phyloP scores from a whole-genome alignment of 2,113 vertebrate genomes.

The Psettodes erumei region DNA sequence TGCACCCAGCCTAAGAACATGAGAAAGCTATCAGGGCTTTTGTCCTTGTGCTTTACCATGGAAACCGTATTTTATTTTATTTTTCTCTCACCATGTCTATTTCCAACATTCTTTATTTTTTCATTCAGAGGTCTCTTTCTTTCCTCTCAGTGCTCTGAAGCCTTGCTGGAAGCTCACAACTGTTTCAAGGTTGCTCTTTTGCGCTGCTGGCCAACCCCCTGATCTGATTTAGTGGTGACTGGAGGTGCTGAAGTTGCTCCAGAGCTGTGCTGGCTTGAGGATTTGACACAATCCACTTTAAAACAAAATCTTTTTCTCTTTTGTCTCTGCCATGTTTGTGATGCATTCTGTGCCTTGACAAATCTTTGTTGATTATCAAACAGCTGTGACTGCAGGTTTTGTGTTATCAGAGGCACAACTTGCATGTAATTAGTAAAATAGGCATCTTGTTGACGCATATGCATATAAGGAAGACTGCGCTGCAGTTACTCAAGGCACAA shows the following conservation, averaged over 20 bases:
- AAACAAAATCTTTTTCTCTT: not conserved
- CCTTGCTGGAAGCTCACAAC: conserved; percentile 37
- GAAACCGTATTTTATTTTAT: conserved; percentile 31
- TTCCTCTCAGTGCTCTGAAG: conserved; percentile 14
- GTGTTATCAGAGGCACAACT: not conserved
- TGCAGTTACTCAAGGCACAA: not conserved
- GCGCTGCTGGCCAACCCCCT: conserved; percentile 22
- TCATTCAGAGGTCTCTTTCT: conserved; percentile 35
- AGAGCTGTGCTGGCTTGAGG: not conserved
- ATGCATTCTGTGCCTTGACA: not conserved
- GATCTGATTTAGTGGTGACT: conserved; percentile 22
- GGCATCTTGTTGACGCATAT: conserved; percentile 4
- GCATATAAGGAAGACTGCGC: not conserved
- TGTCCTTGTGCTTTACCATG: conserved; percentile 44
- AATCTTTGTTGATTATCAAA: conserved; percentile 1
- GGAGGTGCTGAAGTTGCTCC: conserved; percentile 8
- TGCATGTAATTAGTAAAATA: conserved; percentile 6
- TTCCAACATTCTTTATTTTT: conserved; percentile 46
- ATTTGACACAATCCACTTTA: conserved; percentile 4
- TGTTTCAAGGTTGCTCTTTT: conserved; percentile 52
- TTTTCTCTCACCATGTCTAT: conserved; percentile 5
- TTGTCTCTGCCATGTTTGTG: not conserved
- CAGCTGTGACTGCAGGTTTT: not conserved
- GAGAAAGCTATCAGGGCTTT: conserved; percentile 65
- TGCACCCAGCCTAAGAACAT: conserved; percentile 40